Base-by-base conservation (phyloP, 1,140 invertebrate species). In the Akabosia matsudoensis region DNA sequence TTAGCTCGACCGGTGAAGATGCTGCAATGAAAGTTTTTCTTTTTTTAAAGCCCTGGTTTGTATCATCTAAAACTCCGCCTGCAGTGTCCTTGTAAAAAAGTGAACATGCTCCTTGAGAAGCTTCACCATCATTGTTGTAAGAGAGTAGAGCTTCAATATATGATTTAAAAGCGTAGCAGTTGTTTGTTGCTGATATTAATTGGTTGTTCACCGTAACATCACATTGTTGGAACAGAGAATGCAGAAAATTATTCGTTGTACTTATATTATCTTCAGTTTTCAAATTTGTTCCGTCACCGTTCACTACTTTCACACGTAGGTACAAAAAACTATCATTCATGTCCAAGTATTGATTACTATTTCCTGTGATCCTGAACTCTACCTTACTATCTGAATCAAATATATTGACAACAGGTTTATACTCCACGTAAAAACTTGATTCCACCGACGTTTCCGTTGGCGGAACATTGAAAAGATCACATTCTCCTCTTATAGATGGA, bases 171-270 rank as follows among this genome's bases (percentile, higher is more conserved):
- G 83, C 81, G 80, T 87, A 86, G n/a, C 83, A 84, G 76, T 85
- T 84, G 61, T 83, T 84, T 24, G 83, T 79, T 0, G 84, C 81
- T 22, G 84, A 85, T 0, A 87, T 79, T 30, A 85, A 78, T 82
- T 84, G 85, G 79, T 85, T 84, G 82, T 86, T 86, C 3, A 87
- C 82, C 78, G 83, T 84, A 26, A 86, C 78, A 76, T 85, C 83
- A 1, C 85, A 76, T 74, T 86, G 84, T 79, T 76, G 83, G 74
- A 86, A 86, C 33, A 87, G 77, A 24, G 83, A 84, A 80, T 85
- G 84, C 33, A 85, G 14, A 76, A 84, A 83, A 82, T 85, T 85
- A 80, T 85, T 64, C 3, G 73, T 26, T 70, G 76, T 77, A 24
- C 76, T 77, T 1, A 77, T 4, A n/a, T 74, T 61, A 33, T 26